phyloP scores from a whole-genome alignment of 2,113 vertebrate species.

The Corythornis cristatus region DNA sequence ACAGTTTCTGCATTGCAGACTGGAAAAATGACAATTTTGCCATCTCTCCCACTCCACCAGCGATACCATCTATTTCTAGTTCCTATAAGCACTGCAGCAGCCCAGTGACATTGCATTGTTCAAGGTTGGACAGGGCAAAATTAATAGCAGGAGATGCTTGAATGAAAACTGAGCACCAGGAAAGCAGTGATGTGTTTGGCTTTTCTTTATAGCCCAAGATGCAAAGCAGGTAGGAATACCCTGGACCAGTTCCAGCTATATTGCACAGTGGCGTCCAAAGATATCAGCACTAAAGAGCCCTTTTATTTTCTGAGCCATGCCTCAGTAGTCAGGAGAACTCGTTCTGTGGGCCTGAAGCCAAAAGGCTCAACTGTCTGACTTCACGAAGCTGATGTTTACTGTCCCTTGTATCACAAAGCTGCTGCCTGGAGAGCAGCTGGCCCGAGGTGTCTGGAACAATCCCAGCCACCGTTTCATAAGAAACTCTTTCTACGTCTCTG shows the following conservation, averaged over 20 bases:
- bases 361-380: slow-evolving; percentile 25
- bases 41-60: background rate
- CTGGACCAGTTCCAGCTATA: slow-evolving; percentile 1
- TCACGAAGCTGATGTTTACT: slow-evolving; percentile 46
- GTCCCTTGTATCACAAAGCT: slow-evolving; percentile 49
- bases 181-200: background rate
- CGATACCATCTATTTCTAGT: background rate
- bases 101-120: background rate
- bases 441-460: slow-evolving; percentile 65
- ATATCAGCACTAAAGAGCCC: slow-evolving; percentile 20
- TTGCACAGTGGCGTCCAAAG: background rate
- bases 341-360: slow-evolving; percentile 33
- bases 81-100: background rate
- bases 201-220: slow-evolving; percentile 20
- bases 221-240: slow-evolving; percentile 33
- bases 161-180: background rate
- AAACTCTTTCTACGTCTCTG: slow-evolving; percentile 47
- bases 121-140: background rate
- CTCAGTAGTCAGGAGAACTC: slow-evolving; percentile 39
- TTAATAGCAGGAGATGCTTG: background rate
- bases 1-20: background rate
- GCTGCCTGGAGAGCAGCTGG: slow-evolving; percentile 67
- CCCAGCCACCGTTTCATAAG: slow-evolving; percentile 46
- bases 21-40: background rate
- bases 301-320: slow-evolving; percentile 6